phyloP scores from a whole-genome alignment of 2,888 invertebrate species.

The Bombylius discolor region DNA sequence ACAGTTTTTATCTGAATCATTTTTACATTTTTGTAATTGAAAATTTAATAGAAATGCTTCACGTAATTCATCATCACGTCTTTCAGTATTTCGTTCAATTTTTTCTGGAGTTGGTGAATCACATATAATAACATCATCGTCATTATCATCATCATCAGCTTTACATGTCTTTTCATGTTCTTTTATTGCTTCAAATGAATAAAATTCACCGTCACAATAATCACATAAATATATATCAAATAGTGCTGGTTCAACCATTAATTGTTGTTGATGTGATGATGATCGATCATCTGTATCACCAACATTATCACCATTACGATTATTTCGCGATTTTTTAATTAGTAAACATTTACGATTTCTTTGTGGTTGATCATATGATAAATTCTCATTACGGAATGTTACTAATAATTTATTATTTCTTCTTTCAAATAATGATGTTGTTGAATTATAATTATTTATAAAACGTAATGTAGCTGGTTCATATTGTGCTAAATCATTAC shows the following conservation, averaged over 20 bases:
- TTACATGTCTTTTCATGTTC: conserved; percentile 40
- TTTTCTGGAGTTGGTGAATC: conserved; percentile 29
- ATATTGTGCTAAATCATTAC: conserved; percentile 52
- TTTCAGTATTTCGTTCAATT: conserved; percentile 1
- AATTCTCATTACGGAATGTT: conserved; percentile 63
- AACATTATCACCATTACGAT: conserved; percentile 20
- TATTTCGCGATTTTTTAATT: conserved; percentile 29
- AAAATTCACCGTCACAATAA: conserved; percentile 60
- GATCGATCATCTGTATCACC: not conserved
- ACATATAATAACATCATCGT: conserved; percentile 31
- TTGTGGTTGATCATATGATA: conserved; percentile 38
- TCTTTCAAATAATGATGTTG: conserved; percentile 56
- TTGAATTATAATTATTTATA: conserved; percentile 58
- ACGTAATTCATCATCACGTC: conserved; percentile 26
- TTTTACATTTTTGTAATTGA: conserved; percentile 26
- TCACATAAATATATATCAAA: conserved; percentile 63
- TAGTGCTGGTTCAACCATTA: conserved; percentile 42
- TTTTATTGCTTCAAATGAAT: conserved; percentile 42
- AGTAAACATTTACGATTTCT: conserved; percentile 37
- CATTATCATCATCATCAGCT: conserved; percentile 27
- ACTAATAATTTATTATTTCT: conserved; percentile 52
- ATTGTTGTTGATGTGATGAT: conserved; percentile 27
- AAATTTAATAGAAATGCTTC: conserved; percentile 40
- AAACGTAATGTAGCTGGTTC: conserved; percentile 51
- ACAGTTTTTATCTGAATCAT: conserved; percentile 15